phyloP scores from a whole-genome alignment of 2,113 vertebrate species.

The Erythrocercus mccallii region DNA sequence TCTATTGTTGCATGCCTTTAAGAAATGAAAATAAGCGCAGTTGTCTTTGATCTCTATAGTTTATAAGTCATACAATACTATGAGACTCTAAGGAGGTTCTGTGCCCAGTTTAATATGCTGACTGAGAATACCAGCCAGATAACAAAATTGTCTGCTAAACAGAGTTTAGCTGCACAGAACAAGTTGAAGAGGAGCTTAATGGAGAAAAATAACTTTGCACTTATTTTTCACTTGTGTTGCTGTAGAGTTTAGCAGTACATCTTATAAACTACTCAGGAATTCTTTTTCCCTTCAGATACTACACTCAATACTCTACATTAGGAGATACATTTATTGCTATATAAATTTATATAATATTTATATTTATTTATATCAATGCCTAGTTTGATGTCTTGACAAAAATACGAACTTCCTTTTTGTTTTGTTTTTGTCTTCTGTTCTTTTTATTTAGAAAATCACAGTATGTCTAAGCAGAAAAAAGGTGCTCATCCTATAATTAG shows the following conservation, averaged over 20 bases:
- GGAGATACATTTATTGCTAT: background rate
- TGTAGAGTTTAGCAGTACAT: background rate
- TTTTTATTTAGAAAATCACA: conserved; percentile 69
- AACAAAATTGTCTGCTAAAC: background rate
- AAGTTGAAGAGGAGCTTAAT: background rate
- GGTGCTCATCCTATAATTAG: conserved; percentile 79
- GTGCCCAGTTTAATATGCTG: background rate
- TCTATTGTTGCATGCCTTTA: background rate
- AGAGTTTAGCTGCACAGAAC: background rate
- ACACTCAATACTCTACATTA: background rate
- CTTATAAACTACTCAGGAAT: background rate
- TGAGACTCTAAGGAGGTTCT: background rate
- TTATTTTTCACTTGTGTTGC: background rate
- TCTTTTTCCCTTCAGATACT: background rate
- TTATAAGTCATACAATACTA: background rate
- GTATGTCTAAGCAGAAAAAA: conserved; percentile 58
- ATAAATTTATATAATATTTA: background rate
- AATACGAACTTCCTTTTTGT: background rate
- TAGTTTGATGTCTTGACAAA: background rate
- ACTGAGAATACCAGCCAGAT: background rate
- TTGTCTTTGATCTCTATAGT: background rate
- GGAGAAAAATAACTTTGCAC: background rate
- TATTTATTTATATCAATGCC: background rate
- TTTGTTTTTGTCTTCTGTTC: background rate
- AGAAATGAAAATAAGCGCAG: background rate